A percentile compares a stretch with the other conserved stretches of the same genome.
Evolutionary conservation across 2,888 invertebrate genomes (phyloP).

Genomic region (Dicroscelio sp.): DNA sequence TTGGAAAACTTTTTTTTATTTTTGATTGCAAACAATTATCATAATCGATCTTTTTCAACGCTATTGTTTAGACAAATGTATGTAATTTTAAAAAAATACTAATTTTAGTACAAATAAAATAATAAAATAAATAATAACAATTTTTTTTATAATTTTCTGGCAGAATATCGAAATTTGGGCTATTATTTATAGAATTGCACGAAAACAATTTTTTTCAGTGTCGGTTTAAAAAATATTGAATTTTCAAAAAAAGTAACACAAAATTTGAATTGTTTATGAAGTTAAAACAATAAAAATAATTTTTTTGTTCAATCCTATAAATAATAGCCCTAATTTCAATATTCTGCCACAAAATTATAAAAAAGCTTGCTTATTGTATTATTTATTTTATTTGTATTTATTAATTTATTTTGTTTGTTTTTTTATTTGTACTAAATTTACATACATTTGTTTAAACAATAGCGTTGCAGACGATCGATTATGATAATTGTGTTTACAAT

Average conservation of each 20-base stretch:
- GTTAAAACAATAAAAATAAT: no score
- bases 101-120: no score
- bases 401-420: background rate
- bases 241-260: no score
- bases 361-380: background rate
- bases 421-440: slow-evolving; percentile 6
- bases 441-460: background rate
- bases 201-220: no score
- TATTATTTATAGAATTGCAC: no score
- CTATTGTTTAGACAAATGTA: background rate
- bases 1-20: background rate
- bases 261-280: no score
- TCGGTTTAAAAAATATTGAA: no score
- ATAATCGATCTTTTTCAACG: background rate
- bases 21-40: background rate
- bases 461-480: background rate
- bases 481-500: no score
- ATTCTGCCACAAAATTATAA: background rate
- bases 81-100: background rate
- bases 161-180: no score
- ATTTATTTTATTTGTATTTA: background rate
- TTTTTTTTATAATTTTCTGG: no score
- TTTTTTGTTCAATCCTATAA: background rate
- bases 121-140: no score
- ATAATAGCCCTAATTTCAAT: background rate